These are phyloP conservation scores for Leucoptera coffeella DNA, from an alignment of 2,888 invertebrate genomes.

Conservation along the genomic window DNA sequence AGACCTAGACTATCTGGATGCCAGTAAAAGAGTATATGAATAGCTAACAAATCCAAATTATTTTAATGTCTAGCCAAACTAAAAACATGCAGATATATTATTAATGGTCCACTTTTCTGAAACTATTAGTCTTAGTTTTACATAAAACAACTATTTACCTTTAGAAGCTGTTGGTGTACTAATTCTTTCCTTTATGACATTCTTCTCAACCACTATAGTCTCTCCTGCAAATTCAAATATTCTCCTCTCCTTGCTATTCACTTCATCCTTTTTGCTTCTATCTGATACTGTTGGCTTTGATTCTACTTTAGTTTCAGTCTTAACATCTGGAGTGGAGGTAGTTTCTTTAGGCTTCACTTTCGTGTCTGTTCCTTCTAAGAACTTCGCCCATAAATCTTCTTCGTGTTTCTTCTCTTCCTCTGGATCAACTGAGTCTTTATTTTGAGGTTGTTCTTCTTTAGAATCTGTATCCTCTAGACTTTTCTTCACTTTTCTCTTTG, in stretches of 20 bases:
- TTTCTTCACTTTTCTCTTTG: conserved; percentile 18
- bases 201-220: conserved; percentile 55
- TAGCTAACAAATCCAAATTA: no score
- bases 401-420: conserved; percentile 65
- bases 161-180: conserved; percentile 24
- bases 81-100: no score
- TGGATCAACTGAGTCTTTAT: conserved; percentile 26
- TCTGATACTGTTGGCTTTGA: conserved; percentile 7
- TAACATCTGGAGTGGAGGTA: conserved; percentile 8
- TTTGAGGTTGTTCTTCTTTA: conserved; percentile 14
- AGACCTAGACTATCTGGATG: no score
- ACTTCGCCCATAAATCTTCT: conserved; percentile 75
- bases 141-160: no score
- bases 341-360: conserved; percentile 20
- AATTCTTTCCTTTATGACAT: conserved; percentile 30
- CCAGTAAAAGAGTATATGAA: no score
- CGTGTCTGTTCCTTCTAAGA: conserved; percentile 62
- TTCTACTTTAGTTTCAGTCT: conserved; percentile 7
- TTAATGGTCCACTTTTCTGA: no score
- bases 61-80: no score
- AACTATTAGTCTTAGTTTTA: no score
- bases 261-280: conserved; percentile 21
- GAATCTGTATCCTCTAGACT: conserved; percentile 10
- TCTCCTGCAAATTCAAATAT: conserved; percentile 87
- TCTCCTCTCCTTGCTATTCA: conserved; percentile 54